Conservation (phyloP, 2,113 vertebrate genomes). For the Rhea americana region DNA sequence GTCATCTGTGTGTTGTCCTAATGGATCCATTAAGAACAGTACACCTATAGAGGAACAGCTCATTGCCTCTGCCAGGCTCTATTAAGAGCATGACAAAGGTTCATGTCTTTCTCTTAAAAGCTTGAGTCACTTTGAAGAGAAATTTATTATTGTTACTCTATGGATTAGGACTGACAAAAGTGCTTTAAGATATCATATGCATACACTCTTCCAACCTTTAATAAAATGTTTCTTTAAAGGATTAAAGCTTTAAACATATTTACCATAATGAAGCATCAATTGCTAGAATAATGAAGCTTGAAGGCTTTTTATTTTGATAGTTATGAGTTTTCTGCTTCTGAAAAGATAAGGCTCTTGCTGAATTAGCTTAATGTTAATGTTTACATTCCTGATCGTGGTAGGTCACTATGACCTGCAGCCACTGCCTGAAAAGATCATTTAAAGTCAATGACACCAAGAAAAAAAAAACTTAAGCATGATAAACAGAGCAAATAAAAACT, state of each 20-base stretch:
- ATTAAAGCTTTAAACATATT: conserved; percentile 8
- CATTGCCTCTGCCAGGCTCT: background rate
- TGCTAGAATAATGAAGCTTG: conserved; percentile 37
- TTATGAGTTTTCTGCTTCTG: conserved; percentile 15
- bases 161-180: background rate
- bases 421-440: background rate
- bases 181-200: background rate
- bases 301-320: conserved; percentile 3
- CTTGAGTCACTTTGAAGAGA: background rate
- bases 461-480: background rate
- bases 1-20: background rate
- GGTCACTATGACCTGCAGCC: background rate
- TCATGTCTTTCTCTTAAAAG: background rate
- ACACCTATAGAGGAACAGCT: background rate
- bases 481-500: background rate
- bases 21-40: background rate
- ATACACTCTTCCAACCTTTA: background rate
- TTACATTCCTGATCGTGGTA: background rate
- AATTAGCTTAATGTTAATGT: background rate
- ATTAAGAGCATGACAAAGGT: background rate
- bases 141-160: background rate
- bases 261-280: background rate
- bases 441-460: background rate
- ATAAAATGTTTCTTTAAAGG: conserved; percentile 12
- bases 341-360: background rate